phyloP scores from a whole-genome alignment of 2,113 vertebrate genomes.

The Cheilinus undulatus region DNA sequence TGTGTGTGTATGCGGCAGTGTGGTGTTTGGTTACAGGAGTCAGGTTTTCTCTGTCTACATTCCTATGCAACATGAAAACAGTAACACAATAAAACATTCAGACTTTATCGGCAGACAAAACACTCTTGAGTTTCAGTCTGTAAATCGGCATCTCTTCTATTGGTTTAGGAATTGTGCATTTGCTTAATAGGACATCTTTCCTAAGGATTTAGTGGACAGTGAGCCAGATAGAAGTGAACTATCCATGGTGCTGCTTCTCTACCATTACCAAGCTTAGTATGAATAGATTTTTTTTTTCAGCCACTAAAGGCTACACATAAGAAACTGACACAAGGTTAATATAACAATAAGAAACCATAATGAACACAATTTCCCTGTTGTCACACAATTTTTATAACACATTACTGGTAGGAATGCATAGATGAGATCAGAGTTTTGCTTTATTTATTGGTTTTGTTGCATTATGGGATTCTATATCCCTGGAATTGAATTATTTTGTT shows the following conservation, averaged over 20 bases:
- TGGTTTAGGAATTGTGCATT: background rate
- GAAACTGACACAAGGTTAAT: background rate
- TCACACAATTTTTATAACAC: background rate
- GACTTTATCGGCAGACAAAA: background rate
- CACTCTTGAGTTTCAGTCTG: no score
- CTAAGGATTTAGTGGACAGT: background rate
- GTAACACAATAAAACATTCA: conserved; percentile 1
- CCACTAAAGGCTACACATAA: background rate
- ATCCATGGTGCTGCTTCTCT: conserved; percentile 31
- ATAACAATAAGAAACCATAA: background rate
- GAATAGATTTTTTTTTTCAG: background rate
- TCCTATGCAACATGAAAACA: conserved; percentile 26
- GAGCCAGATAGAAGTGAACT: background rate
- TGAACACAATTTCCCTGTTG: no score
- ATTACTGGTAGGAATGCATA: background rate
- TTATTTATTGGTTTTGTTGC: no score
- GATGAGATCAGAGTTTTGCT: no score
- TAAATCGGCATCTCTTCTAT: no score
- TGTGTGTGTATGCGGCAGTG: background rate
- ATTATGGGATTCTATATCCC: no score
- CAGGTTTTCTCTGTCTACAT: conserved; percentile 45
- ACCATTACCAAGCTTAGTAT: background rate
- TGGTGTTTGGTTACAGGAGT: conserved; percentile 66
- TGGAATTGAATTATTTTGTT: no score
- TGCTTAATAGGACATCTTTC: conserved; percentile 21